phyloP scores from a whole-genome alignment of 2,113 vertebrate genomes.

The Chloroceryle aenea region DNA sequence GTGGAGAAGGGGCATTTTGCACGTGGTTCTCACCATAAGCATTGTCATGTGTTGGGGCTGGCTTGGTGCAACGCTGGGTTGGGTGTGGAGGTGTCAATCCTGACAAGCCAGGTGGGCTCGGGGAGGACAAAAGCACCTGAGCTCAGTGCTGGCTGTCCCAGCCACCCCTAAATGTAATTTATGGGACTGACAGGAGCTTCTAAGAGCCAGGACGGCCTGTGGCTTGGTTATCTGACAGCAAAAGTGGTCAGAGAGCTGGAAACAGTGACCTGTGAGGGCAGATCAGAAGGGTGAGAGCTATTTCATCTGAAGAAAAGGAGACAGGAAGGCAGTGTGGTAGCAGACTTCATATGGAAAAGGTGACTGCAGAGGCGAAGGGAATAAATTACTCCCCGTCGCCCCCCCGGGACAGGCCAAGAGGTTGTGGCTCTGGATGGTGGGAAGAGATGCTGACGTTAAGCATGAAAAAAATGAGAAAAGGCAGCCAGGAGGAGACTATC shows the following conservation, averaged over 20 bases:
- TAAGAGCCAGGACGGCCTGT: background rate
- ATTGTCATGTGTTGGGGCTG: background rate
- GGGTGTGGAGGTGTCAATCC: background rate
- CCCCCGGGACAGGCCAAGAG: background rate
- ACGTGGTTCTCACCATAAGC: rapidly evolving
- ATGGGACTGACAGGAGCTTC: background rate
- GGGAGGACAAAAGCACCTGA: background rate
- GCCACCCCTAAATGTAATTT: background rate
- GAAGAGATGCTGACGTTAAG: background rate
- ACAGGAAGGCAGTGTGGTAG: background rate
- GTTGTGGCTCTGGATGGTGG: background rate
- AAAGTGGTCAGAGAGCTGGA: background rate
- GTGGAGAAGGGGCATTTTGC: background rate
- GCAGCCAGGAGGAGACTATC: background rate
- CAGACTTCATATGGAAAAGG: background rate
- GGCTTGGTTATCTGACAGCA: background rate
- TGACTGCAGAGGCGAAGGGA: background rate
- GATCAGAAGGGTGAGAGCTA: background rate
- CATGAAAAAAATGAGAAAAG: background rate
- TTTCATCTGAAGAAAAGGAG: background rate
- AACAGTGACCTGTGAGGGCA: background rate
- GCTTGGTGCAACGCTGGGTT: rapidly evolving
- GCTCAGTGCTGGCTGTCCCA: background rate
- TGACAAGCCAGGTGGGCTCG: background rate
- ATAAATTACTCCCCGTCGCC: background rate